Base-by-base conservation (phyloP, 2,888 invertebrate genomes). In the Agrotis exclamationis region DNA sequence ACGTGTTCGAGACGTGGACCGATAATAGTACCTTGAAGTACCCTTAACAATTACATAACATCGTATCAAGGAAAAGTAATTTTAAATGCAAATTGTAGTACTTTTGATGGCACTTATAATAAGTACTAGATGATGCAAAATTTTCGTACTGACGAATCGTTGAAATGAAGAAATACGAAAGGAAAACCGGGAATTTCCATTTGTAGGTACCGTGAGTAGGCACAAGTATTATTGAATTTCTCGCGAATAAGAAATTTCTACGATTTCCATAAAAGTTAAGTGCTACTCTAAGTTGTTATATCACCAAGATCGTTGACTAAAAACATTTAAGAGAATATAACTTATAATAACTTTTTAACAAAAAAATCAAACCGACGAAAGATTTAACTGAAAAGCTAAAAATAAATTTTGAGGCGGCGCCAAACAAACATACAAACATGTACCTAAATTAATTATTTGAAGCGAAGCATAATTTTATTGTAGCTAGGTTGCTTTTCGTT, bases 1-100 rank as follows among this genome's bases (percentile, higher is more conserved):
- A 84, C 73, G 76, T 45, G 51, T 20, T 16, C 28, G 18, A 66
- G 24, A 33, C 65, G 65, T 82, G 80, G 47, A 33, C 73, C 28
- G 4, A 72, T 24, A 64, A 62, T 65, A 14, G 39, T 67, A 67
- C 79, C 76, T 58, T 75, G 70, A 9, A 18, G 63, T 50, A 80
- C 53, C 45, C 33, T 44, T 45, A 33, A 56, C 5, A 56, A 18
- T 75, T 33, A 22, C 14, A 54, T 22, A 48, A 48, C 18, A 20
- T 22, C 28, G 11, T 14, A 24, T 56, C 50, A 22, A 28, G 11
- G 2, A 51, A 33, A 2, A 33, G 7, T 7, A n/a, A 65, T 44
- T 1, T 57, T 57, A 13, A 28, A 39, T 59, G 13, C 28, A 57
- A 57, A 74, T 39, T 39, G 5, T n/a, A 9, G 44, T 56, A 22